Evolutionary conservation across 2,888 invertebrate species (phyloP).

Genomic region (Masnerella sp.): DNA sequence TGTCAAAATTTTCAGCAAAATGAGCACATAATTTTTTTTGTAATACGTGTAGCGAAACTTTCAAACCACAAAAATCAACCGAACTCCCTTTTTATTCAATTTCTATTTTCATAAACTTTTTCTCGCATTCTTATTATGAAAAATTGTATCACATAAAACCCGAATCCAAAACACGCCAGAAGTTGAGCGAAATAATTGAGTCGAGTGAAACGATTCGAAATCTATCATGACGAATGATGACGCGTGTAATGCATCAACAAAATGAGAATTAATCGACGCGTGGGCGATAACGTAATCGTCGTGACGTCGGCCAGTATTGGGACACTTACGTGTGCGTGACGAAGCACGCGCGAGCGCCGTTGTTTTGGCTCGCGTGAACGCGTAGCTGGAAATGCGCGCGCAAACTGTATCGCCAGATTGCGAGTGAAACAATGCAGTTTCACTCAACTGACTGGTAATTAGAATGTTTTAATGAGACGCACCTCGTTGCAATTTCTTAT

Average conservation of each 20-base stretch:
- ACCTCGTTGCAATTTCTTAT: conserved; percentile 22
- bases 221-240: not conserved
- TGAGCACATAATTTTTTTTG: too few species aligned
- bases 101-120: too few species aligned
- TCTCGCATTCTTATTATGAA: too few species aligned
- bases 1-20: too few species aligned
- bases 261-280: conserved; percentile 2
- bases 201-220: not conserved
- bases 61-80: too few species aligned
- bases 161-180: too few species aligned
- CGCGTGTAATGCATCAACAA: not conserved
- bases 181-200: not conserved
- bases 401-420: conserved; percentile 14
- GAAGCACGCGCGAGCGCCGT: conserved; percentile 5
- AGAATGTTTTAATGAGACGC: conserved; percentile 36
- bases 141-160: too few species aligned
- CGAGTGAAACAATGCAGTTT: conserved; percentile 15
- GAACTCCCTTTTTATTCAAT: too few species aligned
- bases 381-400: conserved; percentile 13
- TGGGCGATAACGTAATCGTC: conserved; percentile 9
- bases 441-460: conserved; percentile 30
- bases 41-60: too few species aligned
- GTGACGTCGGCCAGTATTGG: not conserved
- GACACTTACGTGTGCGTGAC: conserved; percentile 19
- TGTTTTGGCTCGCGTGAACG: conserved; percentile 22